Percentiles rank a stretch among this genome's conserved stretches.
These are phyloP conservation scores for Teleogryllus oceanicus DNA, from an alignment of 2,888 invertebrate genomes.

Conservation along the genomic window DNA sequence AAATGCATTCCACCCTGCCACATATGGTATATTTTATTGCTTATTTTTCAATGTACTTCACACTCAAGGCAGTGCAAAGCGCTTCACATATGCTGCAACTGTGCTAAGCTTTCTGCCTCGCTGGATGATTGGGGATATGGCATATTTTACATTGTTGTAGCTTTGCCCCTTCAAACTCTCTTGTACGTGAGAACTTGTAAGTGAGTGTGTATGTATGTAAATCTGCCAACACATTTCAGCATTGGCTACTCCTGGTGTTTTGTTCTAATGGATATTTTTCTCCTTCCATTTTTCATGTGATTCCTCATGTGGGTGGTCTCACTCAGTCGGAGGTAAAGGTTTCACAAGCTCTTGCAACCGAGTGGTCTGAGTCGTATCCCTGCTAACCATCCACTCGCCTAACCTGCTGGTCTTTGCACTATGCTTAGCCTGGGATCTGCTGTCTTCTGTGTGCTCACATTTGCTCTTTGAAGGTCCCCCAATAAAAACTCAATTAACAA, in stretches of 20 bases:
- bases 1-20: no score
- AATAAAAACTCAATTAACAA: no score
- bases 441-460: background rate
- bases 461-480: no score
- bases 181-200: no score
- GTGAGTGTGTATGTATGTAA: background rate
- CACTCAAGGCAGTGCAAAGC: no score
- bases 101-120: background rate
- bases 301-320: slow-evolving; percentile 31
- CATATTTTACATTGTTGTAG: background rate
- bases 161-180: background rate
- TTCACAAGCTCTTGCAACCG: background rate
- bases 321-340: slow-evolving; percentile 35
- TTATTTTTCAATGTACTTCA: no score
- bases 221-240: slow-evolving; percentile 12
- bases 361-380: slow-evolving; percentile 3
- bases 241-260: slow-evolving; percentile 3
- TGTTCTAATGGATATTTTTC: slow-evolving; percentile 18
- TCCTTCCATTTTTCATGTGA: slow-evolving; percentile 29
- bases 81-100: background rate
- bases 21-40: no score
- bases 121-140: no score
- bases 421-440: background rate
- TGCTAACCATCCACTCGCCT: slow-evolving; percentile 3
- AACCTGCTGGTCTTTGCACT: background rate